These are phyloP conservation scores for Drosophila mimica DNA, from an alignment of 2,888 invertebrate genomes.

Conservation along the genomic window DNA sequence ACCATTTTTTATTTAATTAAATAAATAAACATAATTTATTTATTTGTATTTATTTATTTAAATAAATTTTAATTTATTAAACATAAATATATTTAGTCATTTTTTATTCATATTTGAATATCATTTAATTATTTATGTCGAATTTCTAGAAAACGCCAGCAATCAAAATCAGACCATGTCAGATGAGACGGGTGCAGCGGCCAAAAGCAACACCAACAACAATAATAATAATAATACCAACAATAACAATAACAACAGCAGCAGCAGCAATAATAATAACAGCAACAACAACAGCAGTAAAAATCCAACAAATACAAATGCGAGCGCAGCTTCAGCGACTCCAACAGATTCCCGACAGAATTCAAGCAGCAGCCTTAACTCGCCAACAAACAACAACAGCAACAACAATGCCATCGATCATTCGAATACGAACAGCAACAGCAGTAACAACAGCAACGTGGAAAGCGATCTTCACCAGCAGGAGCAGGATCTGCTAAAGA, in stretches of 20 bases:
- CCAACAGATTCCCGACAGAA: slow-evolving; percentile 40
- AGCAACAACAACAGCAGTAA: slow-evolving; percentile 22
- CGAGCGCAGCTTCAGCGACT: neutral
- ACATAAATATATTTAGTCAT: neutral
- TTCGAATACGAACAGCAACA: neutral
- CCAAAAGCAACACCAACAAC: slow-evolving; percentile 36
- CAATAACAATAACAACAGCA: slow-evolving; percentile 21
- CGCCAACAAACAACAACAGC: slow-evolving; percentile 4
- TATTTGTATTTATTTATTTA: neutral
- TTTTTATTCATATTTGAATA: neutral
- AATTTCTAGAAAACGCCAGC: slow-evolving; percentile 36
- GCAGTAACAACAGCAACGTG: slow-evolving; percentile 18
- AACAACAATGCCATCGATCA: slow-evolving; percentile 1
- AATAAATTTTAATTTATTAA: neutral
- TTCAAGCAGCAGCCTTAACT: slow-evolving; percentile 19
- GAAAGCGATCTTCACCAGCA: slow-evolving; percentile 59
- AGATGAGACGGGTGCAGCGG: slow-evolving; percentile 52
- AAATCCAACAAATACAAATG: slow-evolving; percentile 15
- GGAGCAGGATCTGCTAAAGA: slow-evolving; percentile 57
- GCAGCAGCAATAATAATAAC: slow-evolving; percentile 7
- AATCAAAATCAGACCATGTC: slow-evolving; percentile 55
- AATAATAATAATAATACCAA: slow-evolving; percentile 15
- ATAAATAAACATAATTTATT: neutral
- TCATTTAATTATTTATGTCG: neutral
- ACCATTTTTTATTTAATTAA: neutral